Conservation (phyloP, 1,140 invertebrate genomes). For the Lineus longissimus region DNA sequence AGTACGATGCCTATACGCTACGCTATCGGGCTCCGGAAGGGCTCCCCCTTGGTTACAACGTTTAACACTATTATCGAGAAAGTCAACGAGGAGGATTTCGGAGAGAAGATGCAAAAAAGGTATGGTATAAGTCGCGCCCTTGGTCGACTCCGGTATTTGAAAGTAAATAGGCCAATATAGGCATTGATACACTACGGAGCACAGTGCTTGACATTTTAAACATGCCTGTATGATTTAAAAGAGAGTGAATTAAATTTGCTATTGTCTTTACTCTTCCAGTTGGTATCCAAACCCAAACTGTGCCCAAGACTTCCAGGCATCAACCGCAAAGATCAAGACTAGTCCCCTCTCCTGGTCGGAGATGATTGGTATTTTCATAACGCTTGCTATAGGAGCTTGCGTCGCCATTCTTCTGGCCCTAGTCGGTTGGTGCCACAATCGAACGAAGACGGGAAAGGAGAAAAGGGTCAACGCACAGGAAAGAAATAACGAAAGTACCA, state of each 20-base stretch:
- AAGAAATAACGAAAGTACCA: too few relatives aligned
- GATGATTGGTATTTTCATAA: not conserved
- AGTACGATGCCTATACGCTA: not conserved
- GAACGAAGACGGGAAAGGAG: not conserved
- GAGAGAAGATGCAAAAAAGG: not conserved
- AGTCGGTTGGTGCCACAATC: not conserved
- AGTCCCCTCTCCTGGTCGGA: not conserved
- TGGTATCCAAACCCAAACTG: too few relatives aligned
- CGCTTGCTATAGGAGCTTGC: not conserved
- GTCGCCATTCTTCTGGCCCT: not conserved
- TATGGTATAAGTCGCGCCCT: not conserved
- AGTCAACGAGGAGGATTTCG: not conserved
- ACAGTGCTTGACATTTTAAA: too few relatives aligned
- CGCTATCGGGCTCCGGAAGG: not conserved
- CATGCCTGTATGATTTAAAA: too few relatives aligned
- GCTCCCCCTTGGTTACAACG: not conserved
- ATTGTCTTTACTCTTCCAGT: too few relatives aligned
- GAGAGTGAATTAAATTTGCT: too few relatives aligned
- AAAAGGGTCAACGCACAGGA: not conserved
- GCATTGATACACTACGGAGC: too few relatives aligned
- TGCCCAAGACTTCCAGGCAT: not conserved
- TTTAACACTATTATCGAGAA: not conserved
- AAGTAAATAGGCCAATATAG: too few relatives aligned
- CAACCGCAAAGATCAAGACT: not conserved
- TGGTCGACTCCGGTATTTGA: too few relatives aligned